Evolutionary conservation across 1,140 invertebrate genomes (phyloP), one percentile per base, ranked within the genome.

Genomic region (Pentalonia nigronervosa): DNA sequence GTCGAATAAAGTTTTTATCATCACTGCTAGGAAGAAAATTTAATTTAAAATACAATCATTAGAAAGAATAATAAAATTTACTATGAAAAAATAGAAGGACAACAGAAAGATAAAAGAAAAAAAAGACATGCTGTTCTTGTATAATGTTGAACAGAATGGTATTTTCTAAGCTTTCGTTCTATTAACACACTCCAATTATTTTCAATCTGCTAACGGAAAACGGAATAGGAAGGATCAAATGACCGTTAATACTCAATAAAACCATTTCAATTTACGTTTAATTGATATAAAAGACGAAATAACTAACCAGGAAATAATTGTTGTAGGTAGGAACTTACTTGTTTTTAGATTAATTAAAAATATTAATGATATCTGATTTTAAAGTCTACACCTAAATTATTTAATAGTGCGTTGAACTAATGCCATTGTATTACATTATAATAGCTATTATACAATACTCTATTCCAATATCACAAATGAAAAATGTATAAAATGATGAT

Each of bases 131-230:
- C 36, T 50, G 14, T 34, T 50, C 7, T 50, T 34, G 7, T 50
- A n/a, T 45, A 30, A 88, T 50, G n/a, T 88, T 88, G 47, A 34
- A 48, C 23, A 8, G 30, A 87, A 48, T 23, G n/a, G 86, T 50
- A 50, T 88, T 88, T 88, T 88, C 45, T 45, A 7, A 50, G n/a
- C 47, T 21, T 87, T 87, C 30, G 45, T 87, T 47, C 30, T 47
- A 87, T 48, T 47, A 45, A 48, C 86, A n/a, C 86, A 34, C 86
- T 88, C 23, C 30, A 34, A 88, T 48, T 50, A 88, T 88, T 88
- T 34, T 48, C 47, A 88, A 88, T 88, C 86, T 30, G 45, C 17
- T 50, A n/a, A n/a, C 30, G n/a, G 47, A 17, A 50, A n/a, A n/a
- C 30, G n/a, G 47, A 17, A 50, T 50, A n/a, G 3, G 47, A 88